Evolutionary conservation across 2,113 vertebrate genomes (phyloP), one percentile per base, ranked within the genome.

Genomic region (Bungarus multicinctus): DNA sequence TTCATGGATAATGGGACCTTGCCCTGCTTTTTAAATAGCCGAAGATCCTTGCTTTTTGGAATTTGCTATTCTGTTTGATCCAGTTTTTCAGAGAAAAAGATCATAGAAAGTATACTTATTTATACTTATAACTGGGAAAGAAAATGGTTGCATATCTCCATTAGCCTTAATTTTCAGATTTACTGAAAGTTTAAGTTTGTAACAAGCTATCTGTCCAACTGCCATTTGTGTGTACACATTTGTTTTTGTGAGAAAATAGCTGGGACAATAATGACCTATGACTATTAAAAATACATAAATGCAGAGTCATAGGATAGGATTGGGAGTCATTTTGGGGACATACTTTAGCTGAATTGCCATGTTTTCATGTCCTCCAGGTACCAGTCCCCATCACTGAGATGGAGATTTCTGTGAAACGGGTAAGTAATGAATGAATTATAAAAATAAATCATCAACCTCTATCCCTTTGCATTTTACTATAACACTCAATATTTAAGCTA

Each of bases 361-460:
- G 89, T 94, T 27, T 87, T 55, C 64, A 53, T 69, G 2, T 89
- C 93, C 86, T n/a, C 52, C 97, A 99, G 99, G 96, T 92, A 0
- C 98, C 99, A 4, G 97, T 98, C 88, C 98, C 99, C 88, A 98
- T 99, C 95, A 99, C 98, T 0, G 98, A 98, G 69, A 97, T 99
- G 98, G 98, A 99, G 93, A 99, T 99, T 94, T 99, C 99, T 0
- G 99, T 99, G 90, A 99, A 99, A 96, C 98, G 99, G 89, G 99
- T 99, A 96, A 97, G 97, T 94, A 93, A 0, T 25, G 55, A 94
- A 0, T 34, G 64, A 16, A 43, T 81, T 81, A 22, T 43, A 81
- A 81, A 81, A 81, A 81, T 81, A 43, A 81, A 81, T 8, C 74
- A 43, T 9, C 69, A 34, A 81, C 3, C 1, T 81, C 69, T 81